Base-by-base conservation (phyloP, 2,888 invertebrate genomes). In the Tipula lateralis region DNA sequence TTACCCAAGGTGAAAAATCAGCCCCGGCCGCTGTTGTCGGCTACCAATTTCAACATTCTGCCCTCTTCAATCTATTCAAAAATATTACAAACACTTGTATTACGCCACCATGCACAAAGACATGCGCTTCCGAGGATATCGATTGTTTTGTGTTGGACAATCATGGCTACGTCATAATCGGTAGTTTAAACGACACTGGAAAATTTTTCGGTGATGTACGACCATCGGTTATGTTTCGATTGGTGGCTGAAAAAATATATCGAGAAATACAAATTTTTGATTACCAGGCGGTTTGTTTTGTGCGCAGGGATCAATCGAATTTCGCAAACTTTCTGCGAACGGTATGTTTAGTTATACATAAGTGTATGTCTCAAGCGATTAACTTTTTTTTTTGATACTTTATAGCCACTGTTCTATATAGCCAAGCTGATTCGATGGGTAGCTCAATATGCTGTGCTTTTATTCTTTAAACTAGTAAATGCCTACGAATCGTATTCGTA, bases 221-320 rank as follows among this genome's bases (percentile, higher is more conserved):
- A 86, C 94, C 94, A 1, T 93, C 94, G 82, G 93, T 97, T 29
- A 96, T 97, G 95, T 91, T 92, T 85, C 92, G 92, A 87, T 90
- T 96, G 84, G 92, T 97, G 0, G 92, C 93, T 85, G 94, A 95
- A 85, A 93, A 93, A 7, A 94, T 97, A 39, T 97, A 93, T 89
- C 94, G 93, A 87, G 91, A 93, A 85, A 93, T 96, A 12, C 92
- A 93, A 84, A 92, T 97, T 84, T 94, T 94, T 86, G 97, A 97
- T 89, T 97, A 97, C 88, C 97, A 97, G 90, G 96, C 95, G 0
- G 96, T 97, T 24, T 97, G 97, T 89, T 95, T 96, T 87, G 93
- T 94, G 86, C 92, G 92, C 84, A 93, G 92, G 86, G 92, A 92
- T 85, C 92, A 92, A 3, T 91, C 92, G 16, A 95, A 93, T 87